phyloP scores from a whole-genome alignment of 2,888 invertebrate species.

The Ptilodon capucinus region DNA sequence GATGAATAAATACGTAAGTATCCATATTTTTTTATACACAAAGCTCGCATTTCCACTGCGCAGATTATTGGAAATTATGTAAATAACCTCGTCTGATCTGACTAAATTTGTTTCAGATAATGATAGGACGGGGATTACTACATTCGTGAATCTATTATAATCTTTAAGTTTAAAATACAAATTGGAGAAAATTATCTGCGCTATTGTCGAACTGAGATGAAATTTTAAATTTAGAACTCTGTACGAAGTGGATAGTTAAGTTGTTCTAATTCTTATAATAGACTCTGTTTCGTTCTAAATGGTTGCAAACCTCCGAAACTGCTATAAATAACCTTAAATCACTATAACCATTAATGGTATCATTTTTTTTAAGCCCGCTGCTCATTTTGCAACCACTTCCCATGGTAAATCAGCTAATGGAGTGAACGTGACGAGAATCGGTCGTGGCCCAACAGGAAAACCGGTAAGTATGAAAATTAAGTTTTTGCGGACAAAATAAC shows the following conservation, averaged over 20 bases:
- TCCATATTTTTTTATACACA: background rate
- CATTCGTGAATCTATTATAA: background rate
- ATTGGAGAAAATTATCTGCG: background rate
- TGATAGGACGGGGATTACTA: background rate
- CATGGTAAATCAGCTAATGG: constrained; percentile 66
- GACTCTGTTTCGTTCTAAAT: constrained; percentile 5
- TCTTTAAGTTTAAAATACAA: background rate
- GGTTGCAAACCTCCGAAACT: constrained; percentile 3
- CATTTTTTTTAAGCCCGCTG: constrained; percentile 41
- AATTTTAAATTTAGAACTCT: background rate
- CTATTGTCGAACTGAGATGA: background rate
- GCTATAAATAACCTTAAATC: constrained; percentile 8
- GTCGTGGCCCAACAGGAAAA: constrained; percentile 26
- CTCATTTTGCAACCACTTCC: constrained; percentile 50
- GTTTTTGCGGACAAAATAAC: constrained; percentile 45
- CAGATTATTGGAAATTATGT: background rate
- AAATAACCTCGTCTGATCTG: background rate
- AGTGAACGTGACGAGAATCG: constrained; percentile 59
- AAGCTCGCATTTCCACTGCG: background rate
- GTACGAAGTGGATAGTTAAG: background rate
- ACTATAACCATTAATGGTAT: constrained; percentile 23
- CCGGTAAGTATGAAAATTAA: constrained; percentile 51
- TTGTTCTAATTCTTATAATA: background rate
- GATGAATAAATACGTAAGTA: constrained; percentile 30
- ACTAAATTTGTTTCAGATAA: background rate